phyloP scores from a whole-genome alignment of 2,797 vertebrate species.

The Danio albolineatus region DNA sequence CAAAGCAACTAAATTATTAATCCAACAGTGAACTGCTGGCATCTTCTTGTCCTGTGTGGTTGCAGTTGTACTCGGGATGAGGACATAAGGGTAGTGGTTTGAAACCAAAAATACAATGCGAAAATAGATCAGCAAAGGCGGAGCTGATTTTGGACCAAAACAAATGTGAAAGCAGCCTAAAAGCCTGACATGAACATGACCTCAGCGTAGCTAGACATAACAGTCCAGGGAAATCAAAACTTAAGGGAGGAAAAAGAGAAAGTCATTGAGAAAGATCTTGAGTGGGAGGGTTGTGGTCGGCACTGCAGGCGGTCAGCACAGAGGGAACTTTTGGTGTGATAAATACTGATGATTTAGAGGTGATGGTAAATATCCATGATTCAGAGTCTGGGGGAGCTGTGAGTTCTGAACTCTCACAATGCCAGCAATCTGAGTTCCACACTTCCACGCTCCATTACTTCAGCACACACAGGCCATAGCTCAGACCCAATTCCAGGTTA shows the following conservation, averaged over 20 bases:
- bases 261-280: conserved; percentile 8
- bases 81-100: neutral
- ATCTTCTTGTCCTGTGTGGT: neutral
- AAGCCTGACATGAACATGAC: conserved; percentile 4
- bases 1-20: neutral
- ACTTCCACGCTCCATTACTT: neutral
- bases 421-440: neutral
- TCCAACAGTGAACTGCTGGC: neutral
- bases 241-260: neutral
- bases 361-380: conserved; percentile 7
- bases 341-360: conserved; percentile 21
- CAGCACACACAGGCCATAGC: neutral
- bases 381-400: neutral
- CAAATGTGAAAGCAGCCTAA: conserved; percentile 3
- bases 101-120: neutral
- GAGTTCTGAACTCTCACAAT: neutral
- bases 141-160: neutral
- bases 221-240: conserved; percentile 31
- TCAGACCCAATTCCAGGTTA: neutral
- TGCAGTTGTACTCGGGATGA: neutral
- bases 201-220: neutral
- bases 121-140: neutral
- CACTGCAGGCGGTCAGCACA: neutral
- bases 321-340: neutral
- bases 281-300: conserved; percentile 13